A percentile compares a stretch with the other conserved stretches of the same genome.
phyloP scores from a whole-genome alignment of 1,140 invertebrate genomes.

The Leguminivora glycinivorella region DNA sequence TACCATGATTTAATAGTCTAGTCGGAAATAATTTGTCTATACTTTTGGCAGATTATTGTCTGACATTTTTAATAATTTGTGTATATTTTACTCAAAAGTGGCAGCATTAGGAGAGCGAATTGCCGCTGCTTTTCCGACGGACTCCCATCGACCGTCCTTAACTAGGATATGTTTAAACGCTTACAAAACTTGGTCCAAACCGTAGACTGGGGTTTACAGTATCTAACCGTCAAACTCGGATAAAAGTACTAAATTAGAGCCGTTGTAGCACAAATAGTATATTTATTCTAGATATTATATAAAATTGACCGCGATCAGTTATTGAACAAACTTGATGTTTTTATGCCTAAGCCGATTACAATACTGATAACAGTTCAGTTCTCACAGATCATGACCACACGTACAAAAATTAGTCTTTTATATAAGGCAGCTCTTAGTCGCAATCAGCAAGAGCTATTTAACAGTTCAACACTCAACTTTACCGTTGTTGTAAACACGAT shows the following conservation, averaged over 20 bases:
- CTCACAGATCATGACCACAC: neutral
- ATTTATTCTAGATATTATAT: neutral
- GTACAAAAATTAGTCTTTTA: constrained; percentile 7
- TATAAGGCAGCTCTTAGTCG: neutral
- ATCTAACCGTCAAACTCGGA: neutral
- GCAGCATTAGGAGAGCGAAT: constrained; percentile 6
- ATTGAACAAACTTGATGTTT: neutral
- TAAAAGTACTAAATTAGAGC: neutral
- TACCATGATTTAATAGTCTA: neutral
- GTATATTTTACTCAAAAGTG: constrained; percentile 10
- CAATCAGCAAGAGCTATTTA: neutral
- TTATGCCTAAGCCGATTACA: too few relatives aligned
- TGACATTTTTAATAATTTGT: constrained; percentile 2
- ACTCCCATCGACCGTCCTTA: neutral
- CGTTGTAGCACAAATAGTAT: neutral
- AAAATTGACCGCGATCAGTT: constrained; percentile 9
- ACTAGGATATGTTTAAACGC: constrained; percentile 21
- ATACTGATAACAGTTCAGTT: neutral
- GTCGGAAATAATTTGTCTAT: neutral
- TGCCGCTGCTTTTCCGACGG: constrained; percentile 7
- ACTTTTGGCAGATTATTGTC: constrained; percentile 9
- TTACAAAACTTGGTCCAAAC: constrained; percentile 21
- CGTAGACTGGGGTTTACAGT: neutral
- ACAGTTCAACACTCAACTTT: too few relatives aligned
- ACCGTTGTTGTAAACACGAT: too few relatives aligned